A percentile compares a stretch with the other conserved stretches of the same genome.
Conservation (phyloP, 2,113 vertebrate genomes). For the Bubalus kerabau region DNA sequence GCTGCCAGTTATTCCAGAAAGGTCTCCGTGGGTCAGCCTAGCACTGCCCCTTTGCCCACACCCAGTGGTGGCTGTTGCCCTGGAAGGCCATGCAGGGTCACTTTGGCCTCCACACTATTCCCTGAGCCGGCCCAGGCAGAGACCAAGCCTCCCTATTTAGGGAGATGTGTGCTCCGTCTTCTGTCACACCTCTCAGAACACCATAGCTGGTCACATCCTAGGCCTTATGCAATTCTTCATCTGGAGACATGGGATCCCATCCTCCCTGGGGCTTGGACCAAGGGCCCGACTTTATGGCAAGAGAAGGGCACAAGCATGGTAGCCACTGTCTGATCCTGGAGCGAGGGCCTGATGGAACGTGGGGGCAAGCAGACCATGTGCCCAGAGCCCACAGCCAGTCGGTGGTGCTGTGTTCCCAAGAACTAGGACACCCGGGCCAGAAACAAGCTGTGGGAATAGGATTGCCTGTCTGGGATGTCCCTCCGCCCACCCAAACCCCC, state of each 20-base stretch:
- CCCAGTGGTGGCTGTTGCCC: background rate
- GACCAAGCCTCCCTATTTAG: background rate
- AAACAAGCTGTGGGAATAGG: background rate
- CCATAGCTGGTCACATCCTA: no score
- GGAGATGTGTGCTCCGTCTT: background rate
- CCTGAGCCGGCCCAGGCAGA: background rate
- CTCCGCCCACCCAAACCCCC: fast-evolving
- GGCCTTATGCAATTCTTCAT: background rate
- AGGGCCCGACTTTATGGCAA: no score
- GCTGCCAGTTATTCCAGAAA: background rate
- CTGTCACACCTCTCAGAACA: background rate
- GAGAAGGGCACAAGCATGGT: background rate
- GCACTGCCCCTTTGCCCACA: background rate
- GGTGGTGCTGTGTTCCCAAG: background rate
- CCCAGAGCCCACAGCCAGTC: no score
- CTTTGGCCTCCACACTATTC: background rate
- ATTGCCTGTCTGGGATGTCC: background rate
- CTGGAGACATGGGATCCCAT: background rate
- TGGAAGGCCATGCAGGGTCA: background rate
- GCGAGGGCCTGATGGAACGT: fast-evolving
- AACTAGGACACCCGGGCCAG: background rate
- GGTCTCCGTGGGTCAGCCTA: background rate
- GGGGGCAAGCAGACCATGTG: fast-evolving
- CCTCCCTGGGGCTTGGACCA: background rate
- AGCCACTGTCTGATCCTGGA: background rate